phyloP scores from a whole-genome alignment of 2,113 vertebrate genomes.

The Megaleporinus macrocephalus region DNA sequence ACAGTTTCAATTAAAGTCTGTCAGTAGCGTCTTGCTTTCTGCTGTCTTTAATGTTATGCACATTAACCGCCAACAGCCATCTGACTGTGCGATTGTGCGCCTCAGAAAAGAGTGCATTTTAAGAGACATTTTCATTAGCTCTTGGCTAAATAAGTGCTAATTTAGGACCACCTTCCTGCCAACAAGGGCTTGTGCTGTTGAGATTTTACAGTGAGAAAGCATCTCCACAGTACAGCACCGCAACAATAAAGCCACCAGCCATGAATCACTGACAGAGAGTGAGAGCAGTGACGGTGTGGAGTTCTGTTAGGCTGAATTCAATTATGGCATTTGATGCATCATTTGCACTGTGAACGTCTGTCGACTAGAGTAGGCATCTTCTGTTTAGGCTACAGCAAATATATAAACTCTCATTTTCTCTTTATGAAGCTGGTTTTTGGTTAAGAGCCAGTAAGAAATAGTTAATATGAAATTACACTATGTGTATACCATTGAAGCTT shows the following conservation, averaged over 20 bases:
- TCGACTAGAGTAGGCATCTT: neutral
- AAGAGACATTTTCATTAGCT: slow-evolving; percentile 9
- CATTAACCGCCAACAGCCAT: neutral
- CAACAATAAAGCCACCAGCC: neutral
- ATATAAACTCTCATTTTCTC: neutral
- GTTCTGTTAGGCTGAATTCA: neutral
- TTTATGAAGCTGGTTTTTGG: neutral
- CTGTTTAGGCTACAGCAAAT: neutral
- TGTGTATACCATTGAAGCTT: too few relatives aligned
- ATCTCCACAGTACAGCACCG: neutral
- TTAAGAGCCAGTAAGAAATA: too few relatives aligned
- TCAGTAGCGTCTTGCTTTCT: neutral
- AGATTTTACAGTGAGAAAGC: slow-evolving; percentile 6
- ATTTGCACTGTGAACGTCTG: neutral
- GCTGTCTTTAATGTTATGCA: neutral
- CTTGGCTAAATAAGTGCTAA: slow-evolving; percentile 1
- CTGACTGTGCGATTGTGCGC: neutral
- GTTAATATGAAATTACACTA: too few relatives aligned
- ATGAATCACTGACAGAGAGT: neutral
- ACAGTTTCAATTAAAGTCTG: neutral
- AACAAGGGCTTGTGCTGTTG: slow-evolving; percentile 2
- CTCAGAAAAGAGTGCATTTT: slow-evolving; percentile 4
- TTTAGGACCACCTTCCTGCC: neutral
- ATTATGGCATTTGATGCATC: neutral
- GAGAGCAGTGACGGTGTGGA: neutral